A percentile compares a stretch with the other conserved stretches of the same genome.
Conservation (phyloP, 1,140 invertebrate species). For the Magallana gigas region DNA sequence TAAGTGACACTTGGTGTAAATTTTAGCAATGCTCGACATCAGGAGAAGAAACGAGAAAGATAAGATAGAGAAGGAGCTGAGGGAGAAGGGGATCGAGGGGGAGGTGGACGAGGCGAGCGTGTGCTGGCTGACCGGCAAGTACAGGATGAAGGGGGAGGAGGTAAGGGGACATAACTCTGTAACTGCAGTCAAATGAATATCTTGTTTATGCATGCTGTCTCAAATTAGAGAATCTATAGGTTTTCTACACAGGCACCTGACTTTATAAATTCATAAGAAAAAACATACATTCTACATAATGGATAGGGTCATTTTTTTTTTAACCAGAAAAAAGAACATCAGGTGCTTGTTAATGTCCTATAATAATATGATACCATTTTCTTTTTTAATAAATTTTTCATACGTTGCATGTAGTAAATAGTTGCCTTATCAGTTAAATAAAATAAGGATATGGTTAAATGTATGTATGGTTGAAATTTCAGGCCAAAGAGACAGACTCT, state of each 20-base stretch:
- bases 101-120: constrained; percentile 73
- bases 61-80: constrained; percentile 71
- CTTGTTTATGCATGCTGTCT: no score
- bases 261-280: no score
- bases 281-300: no score
- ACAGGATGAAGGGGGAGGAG: constrained; percentile 65
- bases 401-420: no score
- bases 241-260: no score
- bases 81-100: constrained; percentile 64
- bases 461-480: background rate
- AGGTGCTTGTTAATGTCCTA: no score
- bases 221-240: no score
- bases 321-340: no score
- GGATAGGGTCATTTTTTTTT: no score
- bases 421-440: background rate
- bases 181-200: no score
- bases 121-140: constrained; percentile 74
- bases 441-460: background rate
- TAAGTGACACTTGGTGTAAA: background rate
- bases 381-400: no score
- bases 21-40: constrained; percentile 71
- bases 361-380: no score
- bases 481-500: constrained; percentile 27
- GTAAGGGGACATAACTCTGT: background rate
- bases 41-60: constrained; percentile 67